A percentile compares a stretch with the other conserved stretches of the same genome.
phyloP scores from a whole-genome alignment of 2,113 vertebrate genomes.

The Macrotis lagotis region DNA sequence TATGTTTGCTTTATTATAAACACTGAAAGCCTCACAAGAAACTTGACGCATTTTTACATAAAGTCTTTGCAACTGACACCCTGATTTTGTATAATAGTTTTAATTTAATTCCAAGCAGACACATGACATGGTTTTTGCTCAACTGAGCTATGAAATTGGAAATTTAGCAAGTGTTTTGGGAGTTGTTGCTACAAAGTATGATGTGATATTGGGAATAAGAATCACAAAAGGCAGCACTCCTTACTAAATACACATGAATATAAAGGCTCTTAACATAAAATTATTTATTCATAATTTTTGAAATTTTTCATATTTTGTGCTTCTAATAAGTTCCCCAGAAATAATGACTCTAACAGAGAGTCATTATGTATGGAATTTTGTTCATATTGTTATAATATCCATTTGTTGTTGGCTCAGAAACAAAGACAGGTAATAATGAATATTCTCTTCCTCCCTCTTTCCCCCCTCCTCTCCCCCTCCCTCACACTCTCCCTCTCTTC shows the following conservation, averaged over 20 bases:
- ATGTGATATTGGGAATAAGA: not conserved
- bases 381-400: not conserved
- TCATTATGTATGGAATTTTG: not conserved
- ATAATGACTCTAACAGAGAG: not conserved
- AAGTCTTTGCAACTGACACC: not conserved
- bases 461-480: too few species aligned
- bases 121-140: not conserved
- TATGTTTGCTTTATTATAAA: not conserved
- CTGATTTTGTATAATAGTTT: not conserved
- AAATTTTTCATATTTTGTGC: not conserved
- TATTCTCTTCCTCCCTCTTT: not conserved
- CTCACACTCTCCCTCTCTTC: too few species aligned
- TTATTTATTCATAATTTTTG: not conserved
- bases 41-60: not conserved
- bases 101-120: not conserved
- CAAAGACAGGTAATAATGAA: not conserved
- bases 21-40: not conserved
- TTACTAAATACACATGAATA: not conserved
- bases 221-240: conserved; percentile 1
- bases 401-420: not conserved
- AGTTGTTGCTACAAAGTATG: not conserved
- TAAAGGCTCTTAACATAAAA: conserved; percentile 7
- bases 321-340: not conserved
- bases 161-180: not conserved
- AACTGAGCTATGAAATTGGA: not conserved